Percentiles rank a stretch among this genome's conserved stretches.
These are phyloP conservation scores for Limosa lapponica DNA, from an alignment of 2,797 vertebrate genomes.

Conservation along the genomic window DNA sequence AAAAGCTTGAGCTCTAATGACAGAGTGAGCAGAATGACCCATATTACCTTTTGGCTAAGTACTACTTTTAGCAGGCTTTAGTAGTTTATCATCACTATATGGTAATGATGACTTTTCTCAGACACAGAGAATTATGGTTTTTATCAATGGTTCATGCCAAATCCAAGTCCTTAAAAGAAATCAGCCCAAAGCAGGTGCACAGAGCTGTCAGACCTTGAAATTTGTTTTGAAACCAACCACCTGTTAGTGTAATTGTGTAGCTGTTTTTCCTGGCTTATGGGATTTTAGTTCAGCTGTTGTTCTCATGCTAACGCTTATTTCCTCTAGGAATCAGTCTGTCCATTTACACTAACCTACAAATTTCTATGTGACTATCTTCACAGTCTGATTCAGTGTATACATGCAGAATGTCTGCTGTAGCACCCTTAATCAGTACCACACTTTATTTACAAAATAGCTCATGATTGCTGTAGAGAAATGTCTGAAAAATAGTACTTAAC, in stretches of 20 bases:
- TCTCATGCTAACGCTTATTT: slow-evolving; percentile 86
- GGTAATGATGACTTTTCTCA: slow-evolving; percentile 57
- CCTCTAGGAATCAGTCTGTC: slow-evolving; percentile 81
- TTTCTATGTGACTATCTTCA: slow-evolving; percentile 46
- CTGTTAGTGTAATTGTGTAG: slow-evolving; percentile 85
- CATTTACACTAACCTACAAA: slow-evolving; percentile 59
- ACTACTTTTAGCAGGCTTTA: slow-evolving; percentile 10
- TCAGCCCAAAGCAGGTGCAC: slow-evolving; percentile 76
- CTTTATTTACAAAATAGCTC: slow-evolving; percentile 40
- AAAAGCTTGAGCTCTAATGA: slow-evolving; percentile 7
- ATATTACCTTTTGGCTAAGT: slow-evolving; percentile 11
- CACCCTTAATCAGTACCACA: background rate
- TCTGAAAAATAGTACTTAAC: slow-evolving; percentile 26
- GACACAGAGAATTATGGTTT: slow-evolving; percentile 56
- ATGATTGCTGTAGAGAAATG: background rate
- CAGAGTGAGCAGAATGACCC: background rate
- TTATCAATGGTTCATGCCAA: slow-evolving; percentile 67
- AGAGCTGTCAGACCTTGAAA: slow-evolving; percentile 78
- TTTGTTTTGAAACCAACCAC: slow-evolving; percentile 81
- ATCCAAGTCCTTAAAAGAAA: slow-evolving; percentile 67
- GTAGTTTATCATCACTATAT: slow-evolving; percentile 58
- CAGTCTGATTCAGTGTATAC: slow-evolving; percentile 37
- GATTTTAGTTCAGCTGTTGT: slow-evolving; percentile 82
- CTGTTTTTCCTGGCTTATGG: slow-evolving; percentile 85
- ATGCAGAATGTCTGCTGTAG: background rate